Base-by-base conservation (phyloP, 2,888 invertebrate species). In the Synanthedon andrenaeformis region DNA sequence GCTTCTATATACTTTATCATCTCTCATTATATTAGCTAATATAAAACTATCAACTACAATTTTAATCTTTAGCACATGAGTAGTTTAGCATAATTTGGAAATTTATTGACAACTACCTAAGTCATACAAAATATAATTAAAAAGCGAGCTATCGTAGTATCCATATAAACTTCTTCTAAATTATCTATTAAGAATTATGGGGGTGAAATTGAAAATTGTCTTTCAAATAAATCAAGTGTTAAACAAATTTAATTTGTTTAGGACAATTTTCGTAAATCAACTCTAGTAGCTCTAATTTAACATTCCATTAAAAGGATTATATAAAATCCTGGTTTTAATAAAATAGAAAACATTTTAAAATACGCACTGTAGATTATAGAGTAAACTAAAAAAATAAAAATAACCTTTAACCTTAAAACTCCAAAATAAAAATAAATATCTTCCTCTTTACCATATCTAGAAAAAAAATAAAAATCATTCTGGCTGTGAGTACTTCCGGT, bases 301-400 rank as follows among this genome's bases (percentile, higher is more conserved):
- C 66, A 74, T 81, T 81, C 79, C 79, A 78, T 75, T 76, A 76
- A 80, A 74, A 70, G 79, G 81, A 79, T 79, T 76, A 58, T 61
- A 64, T 76, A 66, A 70, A 73, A 76, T 77, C 78, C 79, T 69
- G 67, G 70, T 65, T 76, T 80, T 74, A 70, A 81, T 73, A 79
- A 84, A 82, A 82, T 82, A 82, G 81, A 76, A 61, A 63, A 75
- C 75, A 65, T 67, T 72, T 69, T 81, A 85, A 82, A 78, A 82
- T 82, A 81, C 70, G 84, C 83, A 86, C 84, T 79, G 83, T 87
- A 87, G 86, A 77, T 76, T 76, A 71, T 83, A 85, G 82, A 77
- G 76, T 81, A 74, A 82, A 79, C 69, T 64, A 70, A 76, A 57
- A 58, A 59, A 79, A 75, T 66, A 70, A 75, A 66, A 70, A 23